Evolutionary conservation across 2,888 invertebrate species (phyloP), one percentile per base, ranked within the genome.

Genomic region (Ophioninae sp.): DNA sequence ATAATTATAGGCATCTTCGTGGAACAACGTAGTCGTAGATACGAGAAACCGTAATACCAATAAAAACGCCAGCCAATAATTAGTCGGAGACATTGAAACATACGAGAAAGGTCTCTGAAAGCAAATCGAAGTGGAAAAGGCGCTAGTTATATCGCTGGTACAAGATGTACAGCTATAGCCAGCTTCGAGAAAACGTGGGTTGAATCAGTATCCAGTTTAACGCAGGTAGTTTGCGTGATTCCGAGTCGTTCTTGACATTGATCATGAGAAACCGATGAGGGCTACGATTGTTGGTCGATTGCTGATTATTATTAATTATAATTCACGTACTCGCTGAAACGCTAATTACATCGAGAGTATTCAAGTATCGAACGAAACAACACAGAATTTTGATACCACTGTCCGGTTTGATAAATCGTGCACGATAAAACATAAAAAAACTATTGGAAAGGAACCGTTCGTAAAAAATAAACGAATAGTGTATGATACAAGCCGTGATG

Each of bases 191-290:
- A 77, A 77, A 73, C 61, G 67, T 50, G 73, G 23, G 62, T 57
- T 70, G 50, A 30, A 70, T 70, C 44, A 69, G 62, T 76, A 50
- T 77, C 77, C 77, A 83, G 82, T 83, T 79, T 83, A 62, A 61
- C 79, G 30, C 67, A 67, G 82, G 61, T 67, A 82, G 79, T 84
- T 79, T 79, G 82, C 72, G 20, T 67, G 75, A 68, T 75, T 23
- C 75, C 79, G 68, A 79, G 70, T 82, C 61, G 78, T 56, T 82
- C 82, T 82, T 82, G 84, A 79, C 82, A 82, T 82, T 84, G 84
- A 82, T 83, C 73, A 56, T 20, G 77, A 69, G 69, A 78, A 57
- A 78, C n/a, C 56, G 69, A 64, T 17, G 50, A 78, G 74, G 50
- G 74, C 81, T 74, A 78, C 68, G 77, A 83, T 77, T 83, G 76